Evolutionary conservation across 2,797 vertebrate genomes (phyloP).

Genomic region (Gambelia wislizenii): DNA sequence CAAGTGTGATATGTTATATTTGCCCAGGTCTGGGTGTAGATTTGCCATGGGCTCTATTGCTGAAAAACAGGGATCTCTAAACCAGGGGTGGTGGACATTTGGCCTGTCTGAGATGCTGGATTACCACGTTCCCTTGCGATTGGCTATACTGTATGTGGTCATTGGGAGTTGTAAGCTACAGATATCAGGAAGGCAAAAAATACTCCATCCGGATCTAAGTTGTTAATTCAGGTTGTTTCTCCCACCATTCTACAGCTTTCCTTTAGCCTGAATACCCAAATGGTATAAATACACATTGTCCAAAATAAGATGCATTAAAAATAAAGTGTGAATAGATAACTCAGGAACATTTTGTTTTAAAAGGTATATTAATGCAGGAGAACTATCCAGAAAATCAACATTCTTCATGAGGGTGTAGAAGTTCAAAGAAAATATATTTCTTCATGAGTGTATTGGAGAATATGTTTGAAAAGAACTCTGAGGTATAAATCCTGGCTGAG

Average conservation of each 20-base stretch:
- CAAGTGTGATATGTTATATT: neutral
- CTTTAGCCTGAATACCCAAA: neutral
- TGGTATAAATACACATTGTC: neutral
- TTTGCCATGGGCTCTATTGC: neutral
- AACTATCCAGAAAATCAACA: constrained; percentile 4
- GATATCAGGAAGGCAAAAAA: neutral
- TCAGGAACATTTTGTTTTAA: constrained; percentile 22
- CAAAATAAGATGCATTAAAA: neutral
- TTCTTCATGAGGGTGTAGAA: neutral
- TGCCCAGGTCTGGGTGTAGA: neutral
- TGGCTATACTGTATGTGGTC: neutral
- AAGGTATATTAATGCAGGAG: constrained; percentile 10
- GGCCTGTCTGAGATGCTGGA: too few relatives aligned
- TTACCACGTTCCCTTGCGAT: too few relatives aligned
- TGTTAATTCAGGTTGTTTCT: neutral
- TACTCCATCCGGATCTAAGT: neutral
- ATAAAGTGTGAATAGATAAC: neutral
- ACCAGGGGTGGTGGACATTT: too few relatives aligned
- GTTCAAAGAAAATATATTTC: neutral
- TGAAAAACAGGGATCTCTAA: neutral
- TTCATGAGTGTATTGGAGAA: constrained; percentile 33
- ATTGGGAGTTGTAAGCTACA: neutral
- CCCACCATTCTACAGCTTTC: neutral
- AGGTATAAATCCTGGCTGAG: constrained; percentile 39
- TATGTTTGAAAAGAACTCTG: constrained; percentile 20